Evolutionary conservation across 2,888 invertebrate genomes (phyloP), one percentile per base, ranked within the genome.

Genomic region (Stegophylla sp.): DNA sequence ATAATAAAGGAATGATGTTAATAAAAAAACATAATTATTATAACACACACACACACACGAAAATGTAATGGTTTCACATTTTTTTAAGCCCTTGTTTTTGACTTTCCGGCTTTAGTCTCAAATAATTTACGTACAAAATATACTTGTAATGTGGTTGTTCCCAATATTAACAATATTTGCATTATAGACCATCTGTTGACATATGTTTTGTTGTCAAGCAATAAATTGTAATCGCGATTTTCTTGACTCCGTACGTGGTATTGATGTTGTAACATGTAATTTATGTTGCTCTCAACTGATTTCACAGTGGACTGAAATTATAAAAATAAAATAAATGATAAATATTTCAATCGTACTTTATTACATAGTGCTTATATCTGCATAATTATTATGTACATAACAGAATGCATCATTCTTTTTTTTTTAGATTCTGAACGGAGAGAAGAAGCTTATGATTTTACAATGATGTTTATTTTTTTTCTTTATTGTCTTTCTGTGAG

Each of bases 51-150:
- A n/a, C n/a, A n/a, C n/a, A n/a, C n/a, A n/a, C n/a, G 3, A 66
- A 69, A 28, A 61, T 23, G 20, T 20, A 45, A 61, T 59, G 34
- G 28, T 67, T 15, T 67, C n/a, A 5, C n/a, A n/a, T n/a, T 41
- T 71, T 41, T 34, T 56, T 41, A 79, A 63, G 79, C 79, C 34
- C 71, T 69, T 0, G 79, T 59, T 79, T 79, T 79, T 10, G 79
- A 79, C 34, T 48, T 51, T 23, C 79, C 79, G 15, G 26, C 61
- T 59, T 69, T 79, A 61, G 61, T 79, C n/a, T 79, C 93, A 86
- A 97, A 97, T 15, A 97, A 88, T 88, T 95, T 94, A 83, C 94
- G 90, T 17, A 97, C 93, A 86, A 96, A 96, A 86, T 92, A 94
- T 1, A 96, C 95, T 87, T 94, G 94, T 69, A 92, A 86, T 0